Evolutionary conservation across 1,140 invertebrate species (phyloP).

Genomic region (Rhynchophorus ferrugineus): DNA sequence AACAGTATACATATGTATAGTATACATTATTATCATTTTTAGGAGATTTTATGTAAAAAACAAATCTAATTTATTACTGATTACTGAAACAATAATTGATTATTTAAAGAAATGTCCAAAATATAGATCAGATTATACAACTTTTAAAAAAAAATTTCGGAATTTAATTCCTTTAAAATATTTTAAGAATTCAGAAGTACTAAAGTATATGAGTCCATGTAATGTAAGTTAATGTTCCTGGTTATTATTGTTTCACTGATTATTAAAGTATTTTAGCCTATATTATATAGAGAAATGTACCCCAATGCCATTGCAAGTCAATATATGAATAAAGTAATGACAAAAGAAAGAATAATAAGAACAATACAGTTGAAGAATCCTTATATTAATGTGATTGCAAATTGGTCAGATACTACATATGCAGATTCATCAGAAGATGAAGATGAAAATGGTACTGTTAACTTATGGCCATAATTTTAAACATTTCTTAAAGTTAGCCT

Average conservation of each 20-base stretch:
- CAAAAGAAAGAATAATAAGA: constrained; percentile 45
- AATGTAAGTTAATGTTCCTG: constrained; percentile 21
- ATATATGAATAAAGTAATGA: constrained; percentile 46
- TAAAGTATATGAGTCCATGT: constrained; percentile 43
- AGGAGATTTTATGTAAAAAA: constrained; percentile 51
- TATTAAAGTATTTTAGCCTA: constrained; percentile 34
- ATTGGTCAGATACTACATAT: constrained; percentile 12
- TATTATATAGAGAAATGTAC: constrained; percentile 52
- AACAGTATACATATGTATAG: background rate
- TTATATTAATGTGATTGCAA: constrained; percentile 42
- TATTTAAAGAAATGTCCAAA: constrained; percentile 49
- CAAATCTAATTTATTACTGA: constrained; percentile 48
- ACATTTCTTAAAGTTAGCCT: background rate
- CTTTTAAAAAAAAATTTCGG: constrained; percentile 42
- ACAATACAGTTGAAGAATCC: constrained; percentile 48
- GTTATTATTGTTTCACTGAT: background rate
- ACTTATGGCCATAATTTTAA: background rate
- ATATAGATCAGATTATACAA: constrained; percentile 46
- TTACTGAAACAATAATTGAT: constrained; percentile 50
- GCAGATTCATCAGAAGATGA: constrained; percentile 24
- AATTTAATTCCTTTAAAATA: constrained; percentile 44
- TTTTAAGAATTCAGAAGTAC: constrained; percentile 44
- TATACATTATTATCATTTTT: too few species aligned
- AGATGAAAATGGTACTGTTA: constrained; percentile 9
- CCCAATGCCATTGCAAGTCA: constrained; percentile 49